Evolutionary conservation across 1,140 invertebrate species (phyloP), one percentile per base, ranked within the genome.

Genomic region (Drosophila nannoptera): DNA sequence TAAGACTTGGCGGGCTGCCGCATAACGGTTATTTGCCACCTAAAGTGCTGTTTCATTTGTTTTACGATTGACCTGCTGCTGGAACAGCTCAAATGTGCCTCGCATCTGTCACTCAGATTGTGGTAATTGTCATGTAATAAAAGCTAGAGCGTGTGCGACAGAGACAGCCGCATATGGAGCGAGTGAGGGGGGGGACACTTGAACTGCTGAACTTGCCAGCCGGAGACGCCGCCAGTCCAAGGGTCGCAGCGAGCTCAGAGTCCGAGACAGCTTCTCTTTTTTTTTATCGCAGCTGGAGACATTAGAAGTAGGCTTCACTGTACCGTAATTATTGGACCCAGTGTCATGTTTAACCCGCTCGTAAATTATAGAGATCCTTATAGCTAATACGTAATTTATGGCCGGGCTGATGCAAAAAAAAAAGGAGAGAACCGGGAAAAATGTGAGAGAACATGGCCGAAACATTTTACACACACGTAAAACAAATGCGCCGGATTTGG

Each of bases 301-400:
- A 43, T 45, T 9, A 46, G 33, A 11, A 31, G 35, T n/a, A 14
- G 52, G 8, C 40, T 31, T 5, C 1, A 7, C 4, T 64, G 7
- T 45, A 22, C 63, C 58, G 62, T 73, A 83, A 83, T 83, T 83
- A 84, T 73, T 52, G 55, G 35, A 52, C 40, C 65, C 50, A 16
- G 58, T 58, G 66, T 63, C 48, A 69, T 59, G 59, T 73, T 77
- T 69, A 80, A 64, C 67, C 82, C 82, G 69, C 82, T 86, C 82
- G 82, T 86, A 86, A 86, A 86, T 86, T 87, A 87, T 76, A 60
- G 58, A 82, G 82, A 86, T 86, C 82, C 82, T 80, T 86, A 73
- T 68, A 75, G 82, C 82, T 86, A 86, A 86, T 86, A 86, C 72
- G 82, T 87, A 86, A 86, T 86, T 86, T 86, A 86, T 86, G 73